Conservation (phyloP, 2,888 invertebrate species). For the Gnatocerus cornutus region DNA sequence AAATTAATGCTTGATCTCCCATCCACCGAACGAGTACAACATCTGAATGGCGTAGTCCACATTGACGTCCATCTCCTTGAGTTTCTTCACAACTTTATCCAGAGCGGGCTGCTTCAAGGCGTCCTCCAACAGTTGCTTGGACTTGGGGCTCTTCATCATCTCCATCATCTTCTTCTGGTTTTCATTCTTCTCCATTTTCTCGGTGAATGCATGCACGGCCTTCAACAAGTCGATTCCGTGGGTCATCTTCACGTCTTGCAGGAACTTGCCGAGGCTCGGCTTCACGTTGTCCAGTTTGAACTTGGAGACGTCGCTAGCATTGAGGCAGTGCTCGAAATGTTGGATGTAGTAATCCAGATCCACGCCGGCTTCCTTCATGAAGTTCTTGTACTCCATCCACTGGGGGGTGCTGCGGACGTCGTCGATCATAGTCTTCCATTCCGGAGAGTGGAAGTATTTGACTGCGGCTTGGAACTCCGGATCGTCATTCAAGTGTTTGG, state of each 20-base stretch:
- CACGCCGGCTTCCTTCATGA: constrained; percentile 49
- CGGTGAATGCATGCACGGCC: neutral
- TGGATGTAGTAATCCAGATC: constrained; percentile 51
- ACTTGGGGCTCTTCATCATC: constrained; percentile 54
- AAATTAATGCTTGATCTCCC: constrained; percentile 14
- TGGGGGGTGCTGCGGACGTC: constrained; percentile 50
- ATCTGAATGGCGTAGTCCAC: constrained; percentile 38
- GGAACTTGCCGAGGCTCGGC: constrained; percentile 13
- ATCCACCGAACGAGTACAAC: constrained; percentile 11
- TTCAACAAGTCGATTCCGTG: constrained; percentile 14
- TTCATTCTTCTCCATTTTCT: neutral
- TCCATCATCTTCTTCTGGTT: constrained; percentile 16
- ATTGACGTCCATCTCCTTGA: constrained; percentile 56
- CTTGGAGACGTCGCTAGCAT: constrained; percentile 8
- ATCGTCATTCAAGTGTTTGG: constrained; percentile 23
- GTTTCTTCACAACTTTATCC: constrained; percentile 44
- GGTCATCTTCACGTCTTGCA: constrained; percentile 20
- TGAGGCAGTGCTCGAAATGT: constrained; percentile 27
- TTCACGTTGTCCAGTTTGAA: constrained; percentile 1
- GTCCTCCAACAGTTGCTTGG: constrained; percentile 55
- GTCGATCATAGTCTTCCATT: constrained; percentile 54
- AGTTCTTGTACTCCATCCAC: constrained; percentile 53
- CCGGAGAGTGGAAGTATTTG: constrained; percentile 53
- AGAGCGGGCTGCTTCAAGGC: constrained; percentile 54
- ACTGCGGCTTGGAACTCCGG: constrained; percentile 44